Conservation (phyloP, 2,113 vertebrate species). For the Anhinga anhinga region DNA sequence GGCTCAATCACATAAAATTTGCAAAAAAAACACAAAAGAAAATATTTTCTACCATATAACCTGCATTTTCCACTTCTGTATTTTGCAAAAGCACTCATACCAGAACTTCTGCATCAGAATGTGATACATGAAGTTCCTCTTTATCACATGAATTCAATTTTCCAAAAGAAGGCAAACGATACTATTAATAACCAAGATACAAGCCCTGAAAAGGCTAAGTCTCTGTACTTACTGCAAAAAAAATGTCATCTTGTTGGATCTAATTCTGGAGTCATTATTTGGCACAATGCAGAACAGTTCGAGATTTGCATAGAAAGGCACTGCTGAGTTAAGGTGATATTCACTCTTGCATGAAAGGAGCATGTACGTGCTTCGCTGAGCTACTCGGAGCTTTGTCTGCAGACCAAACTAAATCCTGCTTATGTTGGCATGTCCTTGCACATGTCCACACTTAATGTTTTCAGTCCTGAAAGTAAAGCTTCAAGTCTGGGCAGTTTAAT, state of each 20-base stretch:
- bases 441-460: background rate
- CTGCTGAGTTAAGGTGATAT: background rate
- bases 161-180: background rate
- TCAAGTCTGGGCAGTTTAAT: background rate
- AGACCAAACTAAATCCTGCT: background rate
- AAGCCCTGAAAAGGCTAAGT: background rate
- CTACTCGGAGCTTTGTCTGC: background rate
- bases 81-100: background rate
- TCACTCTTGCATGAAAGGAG: background rate
- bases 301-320: conserved; percentile 9
- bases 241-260: background rate
- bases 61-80: conserved; percentile 17
- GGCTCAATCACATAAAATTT: background rate
- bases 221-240: background rate
- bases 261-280: conserved; percentile 16
- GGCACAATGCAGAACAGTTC: background rate
- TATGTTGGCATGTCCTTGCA: background rate
- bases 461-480: background rate
- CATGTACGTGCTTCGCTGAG: background rate
- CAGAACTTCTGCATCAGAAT: conserved; percentile 28
- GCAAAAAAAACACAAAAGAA: background rate
- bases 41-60: background rate
- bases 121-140: conserved; percentile 17
- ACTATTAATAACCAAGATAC: conserved; percentile 10
- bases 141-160: conserved; percentile 25